Base-by-base conservation (phyloP, 2,888 invertebrate species). In the Caradrina clavipalpis region DNA sequence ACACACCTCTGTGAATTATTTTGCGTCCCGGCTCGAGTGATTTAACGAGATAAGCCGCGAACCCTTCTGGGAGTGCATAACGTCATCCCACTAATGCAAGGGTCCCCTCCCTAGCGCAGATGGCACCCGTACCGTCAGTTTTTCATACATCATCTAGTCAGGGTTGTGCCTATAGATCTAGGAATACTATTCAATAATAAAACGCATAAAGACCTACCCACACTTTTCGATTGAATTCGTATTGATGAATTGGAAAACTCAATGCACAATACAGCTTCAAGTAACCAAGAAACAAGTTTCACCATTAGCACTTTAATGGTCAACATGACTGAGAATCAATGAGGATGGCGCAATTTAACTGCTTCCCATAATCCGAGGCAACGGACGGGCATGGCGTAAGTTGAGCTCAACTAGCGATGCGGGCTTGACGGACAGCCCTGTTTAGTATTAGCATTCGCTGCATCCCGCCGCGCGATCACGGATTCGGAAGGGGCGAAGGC, bases 41-140 rank as follows among this genome's bases (percentile, higher is more conserved):
- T 95, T 91, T 92, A 92, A 92, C 91, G 90, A 93, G 94, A 95
- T 95, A 95, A 93, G 91, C 92, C 90, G 87, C 90, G 91, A 90
- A 92, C 94, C 94, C 94, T 93, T 91, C 90, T 88, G 91, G 89
- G 91, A 94, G 92, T 95, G 95, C 95, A 96, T 96, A 95, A 96
- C 91, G 93, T 93, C 95, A 92, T 95, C 95, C 96, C 93, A 83
- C 91, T 95, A 96, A 95, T 95, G 95, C 94, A 92, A 90, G 92
- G 94, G 93, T 83, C 91, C 92, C 90, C 91, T 90, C 92, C 93
- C 91, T 87, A 89, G 63, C 92, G 90, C 95, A 95, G 95, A 95
- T 95, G 95, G 94, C 93, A 93, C 93, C 92, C 93, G 92, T 86
- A 88, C 91, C 89, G 87, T 85, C 89, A 89, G 91, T 94, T 94